Evolutionary conservation across 2,113 vertebrate genomes (phyloP), one percentile per base, ranked within the genome.

Genomic region (Gorsachius goisagi): DNA sequence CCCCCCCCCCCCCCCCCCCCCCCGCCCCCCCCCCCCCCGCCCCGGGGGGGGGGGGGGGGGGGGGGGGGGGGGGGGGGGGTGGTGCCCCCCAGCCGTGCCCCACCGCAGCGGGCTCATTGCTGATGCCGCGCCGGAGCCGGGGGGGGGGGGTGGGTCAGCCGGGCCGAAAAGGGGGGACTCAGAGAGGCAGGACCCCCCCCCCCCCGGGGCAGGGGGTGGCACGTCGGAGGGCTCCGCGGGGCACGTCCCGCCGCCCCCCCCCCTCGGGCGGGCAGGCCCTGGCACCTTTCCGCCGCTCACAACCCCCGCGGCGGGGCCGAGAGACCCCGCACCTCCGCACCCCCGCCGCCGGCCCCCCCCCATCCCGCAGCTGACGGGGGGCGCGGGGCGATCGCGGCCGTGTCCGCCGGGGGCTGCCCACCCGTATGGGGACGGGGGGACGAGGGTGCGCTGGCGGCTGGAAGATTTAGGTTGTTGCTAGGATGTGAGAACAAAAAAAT

Each of bases 401-500:
- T 41, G 41, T 41, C 41, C 41, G 41, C 41, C 41, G 41, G 41
- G 41, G 41, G 41, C 41, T 41, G 41, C 41, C 41, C 41, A 41
- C 41, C 41, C 41, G 41, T 41, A 5, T 41, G 41, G 41, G 41
- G 41, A 41, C 95, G 49, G 52, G 88, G 93, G 91, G 86, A 88
- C 95, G 97, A 93, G 96, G 95, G 95, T 97, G 92, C 95, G 97
- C 95, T 98, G 97, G 97, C 93, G 74, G 22, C 97, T 94, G 96
- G 96, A 97, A 98, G 96, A 97, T 98, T 98, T 95, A 97, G 97
- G 97, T 95, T 98, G 98, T 98, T 98, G 98, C 98, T 98, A 98
- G 98, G 98, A 94, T 97, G 93, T 97, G 93, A 96, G 95, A 92
- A 96, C 93, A n/a, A 97, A 96, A 95, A 97, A 95, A 90, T 95